Percentiles rank a stretch among this genome's conserved stretches.
These are phyloP conservation scores for Heliconius eleuchia DNA, from an alignment of 1,140 invertebrate genomes.

Conservation along the genomic window DNA sequence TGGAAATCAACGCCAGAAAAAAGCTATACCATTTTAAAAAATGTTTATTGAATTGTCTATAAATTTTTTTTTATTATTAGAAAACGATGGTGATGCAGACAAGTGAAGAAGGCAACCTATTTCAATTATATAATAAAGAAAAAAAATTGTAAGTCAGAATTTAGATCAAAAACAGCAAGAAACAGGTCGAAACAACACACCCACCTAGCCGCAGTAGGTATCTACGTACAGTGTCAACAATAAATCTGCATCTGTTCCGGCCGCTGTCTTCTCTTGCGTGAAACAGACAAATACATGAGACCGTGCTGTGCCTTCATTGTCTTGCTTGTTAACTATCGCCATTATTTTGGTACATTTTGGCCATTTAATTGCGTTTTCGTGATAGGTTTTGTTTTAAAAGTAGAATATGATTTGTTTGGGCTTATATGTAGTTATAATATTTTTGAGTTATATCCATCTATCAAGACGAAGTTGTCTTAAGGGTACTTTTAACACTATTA, in stretches of 20 bases:
- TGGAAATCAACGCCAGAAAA: no score
- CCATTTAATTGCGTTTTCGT: constrained; percentile 30
- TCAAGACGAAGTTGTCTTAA: no score
- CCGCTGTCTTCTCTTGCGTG: constrained; percentile 46
- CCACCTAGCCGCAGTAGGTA: background rate
- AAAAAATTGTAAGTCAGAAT: constrained; percentile 19
- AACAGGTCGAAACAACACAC: background rate
- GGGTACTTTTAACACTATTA: no score
- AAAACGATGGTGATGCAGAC: no score
- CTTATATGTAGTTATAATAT: no score
- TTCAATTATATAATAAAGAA: no score
- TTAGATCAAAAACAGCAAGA: background rate
- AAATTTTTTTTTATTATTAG: no score
- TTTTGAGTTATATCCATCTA: no score
- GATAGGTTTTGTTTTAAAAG: background rate
- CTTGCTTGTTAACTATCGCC: constrained; percentile 51
- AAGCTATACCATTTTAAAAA: no score
- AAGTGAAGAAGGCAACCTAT: no score
- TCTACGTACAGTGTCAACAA: constrained; percentile 37
- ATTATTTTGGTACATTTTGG: constrained; percentile 44
- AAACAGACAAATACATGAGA: constrained; percentile 54
- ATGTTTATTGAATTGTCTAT: no score
- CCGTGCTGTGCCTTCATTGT: constrained; percentile 54
- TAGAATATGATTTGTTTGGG: no score
- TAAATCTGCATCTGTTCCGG: constrained; percentile 39